A percentile compares a stretch with the other conserved stretches of the same genome.
Conservation (phyloP, 2,888 invertebrate species). For the Drosophila mimica region DNA sequence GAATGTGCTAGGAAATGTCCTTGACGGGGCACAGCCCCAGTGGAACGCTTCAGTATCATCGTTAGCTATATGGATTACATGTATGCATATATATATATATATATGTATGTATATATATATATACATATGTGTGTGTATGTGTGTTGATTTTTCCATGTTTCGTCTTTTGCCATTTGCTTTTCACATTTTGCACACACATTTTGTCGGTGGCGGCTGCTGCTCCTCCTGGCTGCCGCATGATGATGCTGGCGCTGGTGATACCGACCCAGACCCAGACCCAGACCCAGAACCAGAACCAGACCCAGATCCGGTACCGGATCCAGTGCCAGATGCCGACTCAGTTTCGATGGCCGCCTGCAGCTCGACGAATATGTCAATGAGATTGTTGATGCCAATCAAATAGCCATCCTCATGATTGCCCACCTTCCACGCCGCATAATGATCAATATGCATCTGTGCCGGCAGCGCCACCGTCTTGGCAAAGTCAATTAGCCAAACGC, state of each 20-base stretch:
- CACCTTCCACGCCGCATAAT: constrained; percentile 94
- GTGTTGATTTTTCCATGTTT: constrained; percentile 25
- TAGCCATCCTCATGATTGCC: constrained; percentile 99
- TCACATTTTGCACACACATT: constrained; percentile 28
- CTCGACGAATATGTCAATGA: constrained; percentile 91
- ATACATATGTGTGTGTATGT: constrained; percentile 7
- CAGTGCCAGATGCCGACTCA: constrained; percentile 22
- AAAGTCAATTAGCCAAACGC: constrained; percentile 99
- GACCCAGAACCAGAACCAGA: constrained; percentile 22
- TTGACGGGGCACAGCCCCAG: constrained; percentile 53
- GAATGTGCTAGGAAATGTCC: constrained; percentile 62
- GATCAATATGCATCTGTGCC: constrained; percentile 90
- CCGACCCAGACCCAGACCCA: constrained; percentile 47
- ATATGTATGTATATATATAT: constrained; percentile 15
- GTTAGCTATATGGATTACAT: constrained; percentile 27
- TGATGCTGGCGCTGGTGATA: constrained; percentile 44
- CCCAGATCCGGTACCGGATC: constrained; percentile 3
- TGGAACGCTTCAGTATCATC: constrained; percentile 59
- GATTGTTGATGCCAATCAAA: constrained; percentile 95
- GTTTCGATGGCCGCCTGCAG: constrained; percentile 68
- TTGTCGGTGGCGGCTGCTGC: constrained; percentile 21
- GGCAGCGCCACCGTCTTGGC: constrained; percentile 96
- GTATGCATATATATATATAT: neutral
- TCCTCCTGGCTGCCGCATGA: constrained; percentile 47
- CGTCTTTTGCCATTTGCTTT: constrained; percentile 4